Conservation (phyloP, 2,113 vertebrate genomes). For the Eulemur macaco region DNA sequence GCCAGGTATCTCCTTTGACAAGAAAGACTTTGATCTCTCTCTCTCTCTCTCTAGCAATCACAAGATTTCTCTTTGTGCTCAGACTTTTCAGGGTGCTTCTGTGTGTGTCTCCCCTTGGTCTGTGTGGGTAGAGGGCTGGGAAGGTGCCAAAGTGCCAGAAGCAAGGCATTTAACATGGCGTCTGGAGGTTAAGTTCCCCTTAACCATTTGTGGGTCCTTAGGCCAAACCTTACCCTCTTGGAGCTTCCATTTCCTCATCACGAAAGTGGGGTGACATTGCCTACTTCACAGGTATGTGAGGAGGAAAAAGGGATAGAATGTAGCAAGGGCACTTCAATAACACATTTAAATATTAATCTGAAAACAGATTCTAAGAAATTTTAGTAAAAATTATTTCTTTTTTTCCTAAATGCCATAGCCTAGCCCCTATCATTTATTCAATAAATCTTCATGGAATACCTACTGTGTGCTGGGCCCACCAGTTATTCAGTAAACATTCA, state of each 20-base stretch:
- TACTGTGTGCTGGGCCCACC: background rate
- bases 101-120: background rate
- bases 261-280: background rate
- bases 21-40: background rate
- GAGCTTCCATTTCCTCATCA: background rate
- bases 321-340: background rate
- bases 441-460: background rate
- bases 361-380: slow-evolving; percentile 18
- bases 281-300: background rate
- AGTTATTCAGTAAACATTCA: background rate
- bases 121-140: background rate
- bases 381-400: background rate
- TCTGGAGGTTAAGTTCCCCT: background rate
- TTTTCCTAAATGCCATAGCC: background rate
- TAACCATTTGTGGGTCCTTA: background rate
- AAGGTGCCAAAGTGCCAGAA: background rate
- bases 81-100: background rate
- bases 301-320: background rate
- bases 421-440: background rate
- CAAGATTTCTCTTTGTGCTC: background rate
- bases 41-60: background rate
- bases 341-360: slow-evolving; percentile 19
- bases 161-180: background rate
- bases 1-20: background rate
- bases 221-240: background rate